phyloP scores from a whole-genome alignment of 1,140 invertebrate genomes.

The Temnothorax longispinosus region DNA sequence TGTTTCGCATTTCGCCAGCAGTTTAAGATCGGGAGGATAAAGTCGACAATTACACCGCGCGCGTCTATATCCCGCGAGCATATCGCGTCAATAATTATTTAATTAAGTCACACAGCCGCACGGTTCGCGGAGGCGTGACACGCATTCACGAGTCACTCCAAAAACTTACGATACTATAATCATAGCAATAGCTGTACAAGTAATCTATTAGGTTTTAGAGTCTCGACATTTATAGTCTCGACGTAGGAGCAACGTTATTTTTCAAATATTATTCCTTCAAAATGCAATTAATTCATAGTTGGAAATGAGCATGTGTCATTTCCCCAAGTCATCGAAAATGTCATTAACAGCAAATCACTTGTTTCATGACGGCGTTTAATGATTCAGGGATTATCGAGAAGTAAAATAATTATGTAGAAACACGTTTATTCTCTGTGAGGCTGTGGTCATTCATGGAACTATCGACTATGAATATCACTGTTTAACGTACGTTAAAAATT shows the following conservation, averaged over 20 bases:
- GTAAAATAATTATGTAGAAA: conserved; percentile 10
- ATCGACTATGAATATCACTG: background rate
- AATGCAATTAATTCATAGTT: background rate
- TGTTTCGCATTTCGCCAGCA: background rate
- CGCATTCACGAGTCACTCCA: conserved; percentile 51
- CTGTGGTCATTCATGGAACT: conserved; percentile 33
- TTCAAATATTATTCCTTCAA: background rate
- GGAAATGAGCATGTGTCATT: background rate
- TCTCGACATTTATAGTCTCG: background rate
- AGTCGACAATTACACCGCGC: conserved; percentile 19
- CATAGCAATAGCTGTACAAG: conserved; percentile 11
- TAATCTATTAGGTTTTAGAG: background rate
- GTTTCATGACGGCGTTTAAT: background rate
- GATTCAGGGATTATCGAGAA: conserved; percentile 21
- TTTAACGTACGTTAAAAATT: conserved; percentile 3
- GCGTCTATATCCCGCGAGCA: conserved; percentile 3
- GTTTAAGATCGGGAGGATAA: conserved; percentile 9
- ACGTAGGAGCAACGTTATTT: background rate
- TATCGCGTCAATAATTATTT: conserved; percentile 49
- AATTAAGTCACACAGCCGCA: conserved; percentile 80
- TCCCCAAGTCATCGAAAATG: background rate
- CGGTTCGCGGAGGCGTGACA: conserved; percentile 69
- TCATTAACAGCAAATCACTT: background rate
- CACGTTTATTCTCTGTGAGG: background rate
- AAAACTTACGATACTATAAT: conserved; percentile 27